Evolutionary conservation across 2,113 vertebrate species (phyloP).

Genomic region (Aplodontia rufa): DNA sequence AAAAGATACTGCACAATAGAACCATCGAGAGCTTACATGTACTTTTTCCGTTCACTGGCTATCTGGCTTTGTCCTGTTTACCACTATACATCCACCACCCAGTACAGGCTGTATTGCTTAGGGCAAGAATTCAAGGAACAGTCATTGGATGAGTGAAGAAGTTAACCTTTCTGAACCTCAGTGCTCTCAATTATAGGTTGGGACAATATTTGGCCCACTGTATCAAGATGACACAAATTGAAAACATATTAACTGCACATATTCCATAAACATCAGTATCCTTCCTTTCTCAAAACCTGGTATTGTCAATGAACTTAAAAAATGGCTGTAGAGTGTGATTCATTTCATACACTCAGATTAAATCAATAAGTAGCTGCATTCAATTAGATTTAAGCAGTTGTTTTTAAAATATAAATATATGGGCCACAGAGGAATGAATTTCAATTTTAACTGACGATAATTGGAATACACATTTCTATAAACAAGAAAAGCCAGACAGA

Average conservation of each 20-base stretch:
- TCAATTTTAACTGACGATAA: constrained; percentile 45
- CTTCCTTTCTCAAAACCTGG: neutral
- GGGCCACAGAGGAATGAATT: constrained; percentile 4
- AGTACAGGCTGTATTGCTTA: neutral
- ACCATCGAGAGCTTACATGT: neutral
- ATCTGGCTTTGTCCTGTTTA: neutral
- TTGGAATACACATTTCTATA: neutral
- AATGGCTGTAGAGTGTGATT: neutral
- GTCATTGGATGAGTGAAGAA: neutral
- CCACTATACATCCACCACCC: neutral
- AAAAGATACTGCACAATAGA: neutral
- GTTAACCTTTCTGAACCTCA: neutral
- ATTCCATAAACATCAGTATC: neutral
- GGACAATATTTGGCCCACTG: neutral
- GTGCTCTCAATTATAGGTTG: neutral
- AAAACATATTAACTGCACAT: neutral
- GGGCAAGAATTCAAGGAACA: neutral
- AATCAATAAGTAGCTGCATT: neutral
- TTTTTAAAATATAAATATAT: constrained; percentile 42
- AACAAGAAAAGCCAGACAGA: neutral
- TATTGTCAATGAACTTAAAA: constrained; percentile 2
- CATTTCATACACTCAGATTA: constrained; percentile 23
- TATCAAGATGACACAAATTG: neutral
- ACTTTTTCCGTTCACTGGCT: neutral
- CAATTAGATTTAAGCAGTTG: neutral